Conservation (phyloP, 2,113 vertebrate species). For the Diadophis punctatus region DNA sequence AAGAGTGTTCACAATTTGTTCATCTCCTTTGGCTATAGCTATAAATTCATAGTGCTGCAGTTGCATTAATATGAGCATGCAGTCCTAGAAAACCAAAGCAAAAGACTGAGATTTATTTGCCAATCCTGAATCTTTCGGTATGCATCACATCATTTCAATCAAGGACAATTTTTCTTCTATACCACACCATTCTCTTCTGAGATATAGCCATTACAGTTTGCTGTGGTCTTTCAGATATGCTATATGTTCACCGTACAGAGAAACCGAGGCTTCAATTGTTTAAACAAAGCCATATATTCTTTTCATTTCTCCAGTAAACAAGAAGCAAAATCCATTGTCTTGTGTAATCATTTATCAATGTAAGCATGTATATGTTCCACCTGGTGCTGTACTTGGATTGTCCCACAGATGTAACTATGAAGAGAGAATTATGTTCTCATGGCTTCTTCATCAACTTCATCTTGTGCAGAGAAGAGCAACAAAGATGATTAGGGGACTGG, state of each 20-base stretch:
- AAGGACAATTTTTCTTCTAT: neutral
- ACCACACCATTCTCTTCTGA: neutral
- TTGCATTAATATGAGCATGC: neutral
- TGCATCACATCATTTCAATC: neutral
- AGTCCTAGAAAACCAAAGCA: neutral
- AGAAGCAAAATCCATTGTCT: neutral
- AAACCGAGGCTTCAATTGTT: neutral
- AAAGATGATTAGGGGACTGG: too few relatives aligned
- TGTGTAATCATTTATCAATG: neutral
- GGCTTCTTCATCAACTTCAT: neutral
- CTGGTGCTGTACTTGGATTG: neutral
- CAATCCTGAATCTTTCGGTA: neutral
- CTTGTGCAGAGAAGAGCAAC: too few relatives aligned
- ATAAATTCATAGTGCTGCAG: neutral
- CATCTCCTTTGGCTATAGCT: neutral
- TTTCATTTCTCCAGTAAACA: neutral
- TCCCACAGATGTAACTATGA: neutral
- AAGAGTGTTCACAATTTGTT: neutral
- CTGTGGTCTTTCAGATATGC: neutral
- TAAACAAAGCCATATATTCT: neutral
- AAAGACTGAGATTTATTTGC: neutral
- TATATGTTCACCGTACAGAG: neutral
- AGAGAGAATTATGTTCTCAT: neutral
- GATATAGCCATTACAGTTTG: neutral
- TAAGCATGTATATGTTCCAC: neutral